phyloP scores from a whole-genome alignment of 2,888 invertebrate species.

The Pandemis cinnamomeana region DNA sequence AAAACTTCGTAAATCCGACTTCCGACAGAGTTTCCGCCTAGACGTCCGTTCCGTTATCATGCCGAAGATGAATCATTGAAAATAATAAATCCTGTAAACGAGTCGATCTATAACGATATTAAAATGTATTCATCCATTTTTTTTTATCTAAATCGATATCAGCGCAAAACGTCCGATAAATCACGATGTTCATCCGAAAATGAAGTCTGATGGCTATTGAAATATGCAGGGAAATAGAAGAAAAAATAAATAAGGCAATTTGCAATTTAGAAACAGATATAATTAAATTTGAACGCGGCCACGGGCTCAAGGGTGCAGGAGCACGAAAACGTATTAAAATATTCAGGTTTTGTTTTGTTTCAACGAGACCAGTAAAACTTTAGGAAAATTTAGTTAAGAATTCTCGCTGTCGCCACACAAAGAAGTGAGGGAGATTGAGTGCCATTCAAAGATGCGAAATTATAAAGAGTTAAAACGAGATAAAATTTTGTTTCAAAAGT shows the following conservation, averaged over 20 bases:
- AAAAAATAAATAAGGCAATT: conserved; percentile 61
- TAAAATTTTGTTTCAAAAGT: conserved; percentile 33
- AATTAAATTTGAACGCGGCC: conserved; percentile 62
- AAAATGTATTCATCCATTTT: conserved; percentile 31
- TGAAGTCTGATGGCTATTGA: conserved; percentile 28
- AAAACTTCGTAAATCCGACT: conserved; percentile 36
- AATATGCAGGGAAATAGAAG: conserved; percentile 44
- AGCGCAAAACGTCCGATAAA: conserved; percentile 12
- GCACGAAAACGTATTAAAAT: conserved; percentile 57
- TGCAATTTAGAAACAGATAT: conserved; percentile 62
- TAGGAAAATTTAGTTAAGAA: conserved; percentile 54
- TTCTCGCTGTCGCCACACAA: conserved; percentile 47
- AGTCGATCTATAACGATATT: conserved; percentile 28
- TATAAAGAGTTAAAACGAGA: conserved; percentile 49
- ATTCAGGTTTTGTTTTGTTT: conserved; percentile 63
- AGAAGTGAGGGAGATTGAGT: conserved; percentile 53
- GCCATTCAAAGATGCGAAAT: conserved; percentile 55
- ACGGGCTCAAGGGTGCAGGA: conserved; percentile 50
- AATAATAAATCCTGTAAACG: conserved; percentile 36
- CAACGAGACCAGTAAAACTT: conserved; percentile 47
- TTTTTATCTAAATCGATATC: conserved; percentile 23
- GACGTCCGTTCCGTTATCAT: conserved; percentile 34
- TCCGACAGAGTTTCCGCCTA: conserved; percentile 28
- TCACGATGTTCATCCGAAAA: conserved; percentile 28
- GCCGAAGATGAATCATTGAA: conserved; percentile 33